These are phyloP conservation scores for Tenthredo distinguenda DNA, from an alignment of 2,888 invertebrate species.

Conservation along the genomic window DNA sequence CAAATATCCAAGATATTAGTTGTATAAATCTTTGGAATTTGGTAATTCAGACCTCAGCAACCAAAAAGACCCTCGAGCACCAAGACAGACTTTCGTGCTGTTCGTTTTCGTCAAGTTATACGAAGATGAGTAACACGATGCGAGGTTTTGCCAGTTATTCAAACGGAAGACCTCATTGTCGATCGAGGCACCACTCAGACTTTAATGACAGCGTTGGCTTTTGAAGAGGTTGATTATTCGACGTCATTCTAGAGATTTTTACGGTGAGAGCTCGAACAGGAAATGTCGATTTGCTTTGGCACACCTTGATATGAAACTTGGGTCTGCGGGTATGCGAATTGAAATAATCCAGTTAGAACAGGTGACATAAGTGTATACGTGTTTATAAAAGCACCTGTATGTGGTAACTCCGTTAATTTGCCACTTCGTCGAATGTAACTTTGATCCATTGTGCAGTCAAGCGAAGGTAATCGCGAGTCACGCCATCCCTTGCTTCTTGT, in stretches of 20 bases:
- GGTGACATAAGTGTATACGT: not conserved
- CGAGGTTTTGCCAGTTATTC: too few relatives aligned
- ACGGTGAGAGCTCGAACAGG: not conserved
- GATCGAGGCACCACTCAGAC: too few relatives aligned
- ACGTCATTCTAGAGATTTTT: not conserved
- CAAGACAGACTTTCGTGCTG: too few relatives aligned
- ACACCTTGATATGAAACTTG: not conserved
- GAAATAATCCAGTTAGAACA: not conserved
- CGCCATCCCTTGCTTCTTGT: not conserved
- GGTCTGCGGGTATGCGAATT: not conserved
- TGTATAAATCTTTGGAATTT: not conserved
- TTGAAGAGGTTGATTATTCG: not conserved
- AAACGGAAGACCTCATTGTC: too few relatives aligned
- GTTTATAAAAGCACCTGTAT: not conserved
- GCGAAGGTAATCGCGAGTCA: constrained; percentile 15
- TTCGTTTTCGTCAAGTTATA: too few relatives aligned
- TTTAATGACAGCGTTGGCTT: too few relatives aligned
- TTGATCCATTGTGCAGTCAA: constrained; percentile 29
- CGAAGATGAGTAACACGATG: too few relatives aligned
- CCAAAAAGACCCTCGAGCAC: too few relatives aligned
- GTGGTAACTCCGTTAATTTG: constrained; percentile 11
- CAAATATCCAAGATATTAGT: not conserved
- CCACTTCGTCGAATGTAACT: constrained; percentile 24
- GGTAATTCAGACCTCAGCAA: too few relatives aligned
- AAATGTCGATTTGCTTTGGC: not conserved